Evolutionary conservation across 2,797 vertebrate genomes (phyloP), one percentile per base, ranked within the genome.

Genomic region (Pangasius macronema): DNA sequence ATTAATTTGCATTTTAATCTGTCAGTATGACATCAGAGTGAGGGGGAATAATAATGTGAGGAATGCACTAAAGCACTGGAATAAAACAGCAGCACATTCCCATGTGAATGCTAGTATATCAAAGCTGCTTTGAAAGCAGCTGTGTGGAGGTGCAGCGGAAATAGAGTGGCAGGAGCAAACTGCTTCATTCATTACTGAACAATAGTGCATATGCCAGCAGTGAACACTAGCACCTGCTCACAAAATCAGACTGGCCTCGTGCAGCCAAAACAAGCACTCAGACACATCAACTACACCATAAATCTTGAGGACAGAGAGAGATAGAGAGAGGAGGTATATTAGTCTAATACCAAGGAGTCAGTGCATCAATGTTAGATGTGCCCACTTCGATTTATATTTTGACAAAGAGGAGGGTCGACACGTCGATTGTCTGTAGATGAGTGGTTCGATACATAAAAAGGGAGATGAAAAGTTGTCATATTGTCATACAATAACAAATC

Each of bases 171-270:
- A 87, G 87, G 65, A 85, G 65, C 85, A 86, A 90, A 88, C 76
- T 86, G 84, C 87, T 89, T 87, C 84, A 90, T 89, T 89, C 86
- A 90, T 86, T 87, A 88, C 83, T 16, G 36, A 84, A 87, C 83
- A 81, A 68, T 83, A 88, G 88, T 84, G 89, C 88, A 88, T 87
- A 84, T 80, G 82, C 85, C 82, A 84, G 73, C 82, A 65, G 84
- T 87, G 86, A 83, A 89, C 51, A 51, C n/a, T 36, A 80, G 85
- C 91, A 91, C 89, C 89, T 90, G 91, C 85, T 86, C 87, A 88
- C 85, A 87, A 87, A 83, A 88, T 82, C 86, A 42, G 82, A 83
- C 72, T 82, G 1, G 33, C 7, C 51, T 87, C 59, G 59, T 81
- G 82, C 57, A 75, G 83, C 73, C 67, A 86, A 89, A 89, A 86